phyloP scores from a whole-genome alignment of 2,797 vertebrate species.

The Erethizon dorsatum region DNA sequence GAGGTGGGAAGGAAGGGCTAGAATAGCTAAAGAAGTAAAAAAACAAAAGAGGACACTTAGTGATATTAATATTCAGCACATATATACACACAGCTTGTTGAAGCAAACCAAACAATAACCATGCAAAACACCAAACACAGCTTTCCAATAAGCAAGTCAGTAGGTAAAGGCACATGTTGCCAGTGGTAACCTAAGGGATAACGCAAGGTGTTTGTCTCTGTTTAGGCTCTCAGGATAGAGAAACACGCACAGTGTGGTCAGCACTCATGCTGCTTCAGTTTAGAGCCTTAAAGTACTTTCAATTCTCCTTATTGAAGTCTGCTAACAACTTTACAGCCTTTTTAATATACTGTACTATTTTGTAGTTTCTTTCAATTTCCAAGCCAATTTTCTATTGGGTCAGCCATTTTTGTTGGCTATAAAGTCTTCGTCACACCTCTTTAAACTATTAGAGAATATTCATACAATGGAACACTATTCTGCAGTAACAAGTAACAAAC shows the following conservation, averaged over 20 bases:
- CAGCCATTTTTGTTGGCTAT: not conserved
- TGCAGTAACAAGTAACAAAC: not conserved
- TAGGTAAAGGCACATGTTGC: not conserved
- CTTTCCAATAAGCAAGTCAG: not conserved
- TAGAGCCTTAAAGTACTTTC: not conserved
- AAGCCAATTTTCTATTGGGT: not conserved
- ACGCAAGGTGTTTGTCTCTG: not conserved
- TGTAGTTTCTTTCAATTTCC: slow-evolving; percentile 34
- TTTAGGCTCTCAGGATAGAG: not conserved
- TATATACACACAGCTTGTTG: not conserved
- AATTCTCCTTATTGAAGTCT: not conserved
- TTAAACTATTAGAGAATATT: not conserved
- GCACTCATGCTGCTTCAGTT: not conserved
- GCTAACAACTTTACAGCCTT: not conserved
- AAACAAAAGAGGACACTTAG: not conserved
- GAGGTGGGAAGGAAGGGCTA: not conserved
- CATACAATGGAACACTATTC: not conserved
- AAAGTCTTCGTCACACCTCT: not conserved
- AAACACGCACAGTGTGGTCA: not conserved
- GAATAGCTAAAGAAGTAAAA: not conserved
- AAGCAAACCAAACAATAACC: not conserved
- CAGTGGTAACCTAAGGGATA: not conserved
- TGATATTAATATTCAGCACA: not conserved
- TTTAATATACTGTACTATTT: not conserved
- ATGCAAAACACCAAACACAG: not conserved